Conservation (phyloP, 1,140 invertebrate species). For the Zeugodacus cucurbitae region DNA sequence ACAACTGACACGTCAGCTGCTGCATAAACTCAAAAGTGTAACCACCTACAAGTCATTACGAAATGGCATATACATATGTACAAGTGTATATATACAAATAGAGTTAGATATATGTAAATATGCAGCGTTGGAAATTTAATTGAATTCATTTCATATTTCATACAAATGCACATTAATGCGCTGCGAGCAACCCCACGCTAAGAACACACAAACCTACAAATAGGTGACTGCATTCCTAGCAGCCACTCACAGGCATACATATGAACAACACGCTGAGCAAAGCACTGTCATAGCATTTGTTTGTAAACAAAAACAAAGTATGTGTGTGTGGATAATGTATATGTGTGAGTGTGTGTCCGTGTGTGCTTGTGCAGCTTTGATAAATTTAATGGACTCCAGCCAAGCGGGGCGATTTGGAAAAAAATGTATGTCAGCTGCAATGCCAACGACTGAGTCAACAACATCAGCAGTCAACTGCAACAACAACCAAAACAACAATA, state of each 20-base stretch:
- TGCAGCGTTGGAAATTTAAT: not conserved
- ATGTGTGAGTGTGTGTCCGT: not conserved
- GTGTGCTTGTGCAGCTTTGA: not conserved
- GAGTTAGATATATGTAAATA: not conserved
- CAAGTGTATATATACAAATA: not conserved
- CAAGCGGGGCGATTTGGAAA: slow-evolving; percentile 31
- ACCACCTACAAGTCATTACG: not conserved
- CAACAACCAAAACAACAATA: not conserved
- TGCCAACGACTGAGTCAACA: slow-evolving; percentile 28
- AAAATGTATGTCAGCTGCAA: slow-evolving; percentile 37
- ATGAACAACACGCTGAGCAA: not conserved
- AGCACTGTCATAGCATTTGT: slow-evolving; percentile 18
- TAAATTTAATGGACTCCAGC: slow-evolving; percentile 37
- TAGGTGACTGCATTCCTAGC: not conserved
- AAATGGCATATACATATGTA: not conserved
- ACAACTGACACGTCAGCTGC: not conserved
- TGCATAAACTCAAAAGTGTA: not conserved
- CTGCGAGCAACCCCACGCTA: not conserved
- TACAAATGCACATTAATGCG: not conserved
- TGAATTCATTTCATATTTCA: slow-evolving; percentile 29
- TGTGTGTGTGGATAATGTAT: not conserved
- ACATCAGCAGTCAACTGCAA: slow-evolving; percentile 10
- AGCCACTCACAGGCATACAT: not conserved
- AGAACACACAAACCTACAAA: not conserved
- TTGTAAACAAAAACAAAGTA: slow-evolving; percentile 31